phyloP scores from a whole-genome alignment of 2,888 invertebrate species.

The Apamea monoglypha region DNA sequence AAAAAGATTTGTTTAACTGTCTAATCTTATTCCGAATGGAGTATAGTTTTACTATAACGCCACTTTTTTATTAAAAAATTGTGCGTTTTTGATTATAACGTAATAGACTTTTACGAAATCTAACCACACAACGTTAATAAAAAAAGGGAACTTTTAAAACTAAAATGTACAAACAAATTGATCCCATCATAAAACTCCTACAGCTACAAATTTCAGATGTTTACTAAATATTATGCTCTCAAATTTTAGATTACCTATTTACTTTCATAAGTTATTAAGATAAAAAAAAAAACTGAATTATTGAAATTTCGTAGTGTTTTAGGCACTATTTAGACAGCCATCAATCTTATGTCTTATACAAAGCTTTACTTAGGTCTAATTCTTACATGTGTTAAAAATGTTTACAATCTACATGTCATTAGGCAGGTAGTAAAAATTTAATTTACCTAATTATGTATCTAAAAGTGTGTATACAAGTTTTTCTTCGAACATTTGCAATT shows the following conservation, averaged over 20 bases:
- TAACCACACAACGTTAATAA: slow-evolving; percentile 30
- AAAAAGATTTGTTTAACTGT: slow-evolving; percentile 9
- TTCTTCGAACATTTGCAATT: slow-evolving; percentile 56
- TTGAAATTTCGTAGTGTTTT: slow-evolving; percentile 90
- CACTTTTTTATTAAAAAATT: slow-evolving; percentile 60
- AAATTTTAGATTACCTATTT: slow-evolving; percentile 81
- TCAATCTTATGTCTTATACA: slow-evolving; percentile 89
- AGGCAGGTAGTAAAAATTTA: slow-evolving; percentile 88
- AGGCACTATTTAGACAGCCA: slow-evolving; percentile 91
- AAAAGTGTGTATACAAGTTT: slow-evolving; percentile 76
- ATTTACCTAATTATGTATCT: slow-evolving; percentile 79
- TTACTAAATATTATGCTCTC: slow-evolving; percentile 80
- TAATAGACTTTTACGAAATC: slow-evolving; percentile 22
- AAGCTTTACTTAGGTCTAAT: slow-evolving; percentile 85
- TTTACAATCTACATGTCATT: slow-evolving; percentile 88
- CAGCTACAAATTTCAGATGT: slow-evolving; percentile 79
- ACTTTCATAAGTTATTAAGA: slow-evolving; percentile 85
- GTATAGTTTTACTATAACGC: slow-evolving; percentile 64
- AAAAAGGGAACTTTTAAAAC: slow-evolving; percentile 58
- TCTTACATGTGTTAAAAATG: slow-evolving; percentile 82
- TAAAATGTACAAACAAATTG: slow-evolving; percentile 83
- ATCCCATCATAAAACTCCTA: slow-evolving; percentile 85
- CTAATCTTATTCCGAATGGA: too few relatives aligned
- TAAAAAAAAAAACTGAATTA: slow-evolving; percentile 89
- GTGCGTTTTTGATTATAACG: slow-evolving; percentile 64